Percentiles rank a stretch among this genome's conserved stretches.
Evolutionary conservation across 2,888 invertebrate genomes (phyloP).

Genomic region (Cremastobaeus sp.): DNA sequence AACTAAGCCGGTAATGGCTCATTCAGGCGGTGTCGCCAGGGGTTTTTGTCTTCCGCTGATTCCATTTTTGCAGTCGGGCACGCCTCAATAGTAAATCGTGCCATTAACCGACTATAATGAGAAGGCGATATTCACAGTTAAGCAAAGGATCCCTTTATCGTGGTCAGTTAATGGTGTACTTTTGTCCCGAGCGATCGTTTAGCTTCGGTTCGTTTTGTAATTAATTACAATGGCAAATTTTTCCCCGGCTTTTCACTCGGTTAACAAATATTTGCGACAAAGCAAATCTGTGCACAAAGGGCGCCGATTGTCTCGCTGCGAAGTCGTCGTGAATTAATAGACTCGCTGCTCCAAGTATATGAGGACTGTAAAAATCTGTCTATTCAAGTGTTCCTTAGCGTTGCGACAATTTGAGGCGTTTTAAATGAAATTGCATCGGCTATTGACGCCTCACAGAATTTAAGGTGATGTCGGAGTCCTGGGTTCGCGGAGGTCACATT

Average conservation of each 20-base stretch:
- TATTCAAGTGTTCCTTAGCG: constrained; percentile 46
- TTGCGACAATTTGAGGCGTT: constrained; percentile 35
- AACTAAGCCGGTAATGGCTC: constrained; percentile 75
- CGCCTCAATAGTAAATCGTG: constrained; percentile 72
- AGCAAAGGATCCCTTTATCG: constrained; percentile 55
- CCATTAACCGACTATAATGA: constrained; percentile 75
- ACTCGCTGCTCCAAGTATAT: constrained; percentile 9
- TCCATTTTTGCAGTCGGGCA: constrained; percentile 57
- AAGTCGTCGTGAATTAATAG: constrained; percentile 18
- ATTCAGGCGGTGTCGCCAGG: constrained; percentile 73
- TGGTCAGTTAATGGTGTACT: constrained; percentile 62
- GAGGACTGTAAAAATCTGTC: constrained; percentile 36
- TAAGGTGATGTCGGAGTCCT: too few relatives aligned
- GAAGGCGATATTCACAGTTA: constrained; percentile 61
- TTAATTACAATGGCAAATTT: constrained; percentile 44
- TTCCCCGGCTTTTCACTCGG: constrained; percentile 33
- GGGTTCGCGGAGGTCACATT: too few relatives aligned
- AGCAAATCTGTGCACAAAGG: constrained; percentile 47
- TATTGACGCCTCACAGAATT: constrained; percentile 32
- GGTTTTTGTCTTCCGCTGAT: constrained; percentile 57
- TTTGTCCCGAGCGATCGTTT: constrained; percentile 39
- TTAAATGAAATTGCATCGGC: constrained; percentile 25
- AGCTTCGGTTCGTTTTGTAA: constrained; percentile 49
- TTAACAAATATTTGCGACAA: constrained; percentile 49
- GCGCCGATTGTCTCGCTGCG: constrained; percentile 29